phyloP scores from a whole-genome alignment of 2,888 invertebrate genomes.

The Hypolimnas misippus region DNA sequence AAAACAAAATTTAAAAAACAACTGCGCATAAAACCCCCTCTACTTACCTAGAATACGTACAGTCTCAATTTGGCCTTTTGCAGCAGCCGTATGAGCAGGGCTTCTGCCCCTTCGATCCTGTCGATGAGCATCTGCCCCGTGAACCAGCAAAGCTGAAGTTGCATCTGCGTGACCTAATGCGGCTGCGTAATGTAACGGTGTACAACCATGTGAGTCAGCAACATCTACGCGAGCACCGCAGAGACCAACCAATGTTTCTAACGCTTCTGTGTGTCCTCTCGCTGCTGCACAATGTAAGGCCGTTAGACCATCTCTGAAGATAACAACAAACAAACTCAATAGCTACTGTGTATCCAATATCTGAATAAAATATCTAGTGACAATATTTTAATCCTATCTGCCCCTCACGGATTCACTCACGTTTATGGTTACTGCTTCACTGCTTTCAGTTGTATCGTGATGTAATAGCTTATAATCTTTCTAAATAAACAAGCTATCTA shows the following conservation, averaged over 20 bases:
- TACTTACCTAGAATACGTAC: conserved; percentile 87
- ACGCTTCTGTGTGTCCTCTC: conserved; percentile 95
- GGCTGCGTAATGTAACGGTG: conserved; percentile 97
- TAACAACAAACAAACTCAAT: not conserved
- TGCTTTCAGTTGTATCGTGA: too few species aligned
- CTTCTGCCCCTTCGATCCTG: conserved; percentile 97
- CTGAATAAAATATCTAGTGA: too few species aligned
- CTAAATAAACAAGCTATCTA: too few species aligned
- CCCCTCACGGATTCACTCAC: too few species aligned
- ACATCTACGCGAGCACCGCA: conserved; percentile 95
- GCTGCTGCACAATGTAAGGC: conserved; percentile 99
- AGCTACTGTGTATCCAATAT: too few species aligned
- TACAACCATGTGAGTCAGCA: conserved; percentile 96
- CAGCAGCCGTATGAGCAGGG: conserved; percentile 97
- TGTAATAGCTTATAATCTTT: too few species aligned
- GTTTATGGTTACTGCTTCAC: too few species aligned
- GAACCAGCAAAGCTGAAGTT: conserved; percentile 93
- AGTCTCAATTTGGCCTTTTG: conserved; percentile 97
- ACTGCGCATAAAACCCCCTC: conserved; percentile 13
- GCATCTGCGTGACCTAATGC: conserved; percentile 98
- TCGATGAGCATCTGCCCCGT: conserved; percentile 95
- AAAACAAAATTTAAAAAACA: conserved; percentile 33
- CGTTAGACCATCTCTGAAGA: conserved; percentile 94
- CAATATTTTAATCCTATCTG: too few species aligned
- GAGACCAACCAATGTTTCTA: conserved; percentile 93